Evolutionary conservation across 1,140 invertebrate genomes (phyloP).

Genomic region (Ips nitidus): DNA sequence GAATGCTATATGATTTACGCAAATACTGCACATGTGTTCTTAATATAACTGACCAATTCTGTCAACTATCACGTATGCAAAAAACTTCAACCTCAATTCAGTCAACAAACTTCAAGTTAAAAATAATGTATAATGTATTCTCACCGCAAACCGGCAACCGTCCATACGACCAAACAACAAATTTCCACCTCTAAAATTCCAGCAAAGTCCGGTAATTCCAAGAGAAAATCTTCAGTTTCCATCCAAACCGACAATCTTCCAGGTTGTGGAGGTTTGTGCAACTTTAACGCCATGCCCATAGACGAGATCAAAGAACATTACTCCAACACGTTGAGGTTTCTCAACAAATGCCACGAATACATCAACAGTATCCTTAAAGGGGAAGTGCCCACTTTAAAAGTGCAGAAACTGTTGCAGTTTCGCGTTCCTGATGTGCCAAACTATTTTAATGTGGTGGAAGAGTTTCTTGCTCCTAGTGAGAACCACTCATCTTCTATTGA

Average conservation of each 20-base stretch:
- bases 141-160: no score
- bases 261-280: neutral
- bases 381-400: neutral
- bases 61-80: no score
- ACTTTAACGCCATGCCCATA: slow-evolving; percentile 2
- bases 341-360: slow-evolving; percentile 19
- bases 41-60: no score
- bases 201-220: neutral
- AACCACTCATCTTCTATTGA: neutral
- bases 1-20: no score
- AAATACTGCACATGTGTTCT: no score
- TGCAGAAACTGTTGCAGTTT: slow-evolving; percentile 5
- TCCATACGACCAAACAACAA: no score
- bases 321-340: neutral
- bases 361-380: slow-evolving; percentile 17
- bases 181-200: neutral
- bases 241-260: slow-evolving; percentile 16
- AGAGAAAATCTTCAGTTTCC: slow-evolving; percentile 13
- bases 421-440: slow-evolving; percentile 17
- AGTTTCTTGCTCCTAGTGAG: neutral
- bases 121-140: neutral
- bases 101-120: neutral
- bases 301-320: slow-evolving; percentile 23
- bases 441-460: slow-evolving; percentile 19
- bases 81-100: no score